These are phyloP conservation scores for Sylvia borin DNA, from an alignment of 2,797 vertebrate species.

Conservation along the genomic window DNA sequence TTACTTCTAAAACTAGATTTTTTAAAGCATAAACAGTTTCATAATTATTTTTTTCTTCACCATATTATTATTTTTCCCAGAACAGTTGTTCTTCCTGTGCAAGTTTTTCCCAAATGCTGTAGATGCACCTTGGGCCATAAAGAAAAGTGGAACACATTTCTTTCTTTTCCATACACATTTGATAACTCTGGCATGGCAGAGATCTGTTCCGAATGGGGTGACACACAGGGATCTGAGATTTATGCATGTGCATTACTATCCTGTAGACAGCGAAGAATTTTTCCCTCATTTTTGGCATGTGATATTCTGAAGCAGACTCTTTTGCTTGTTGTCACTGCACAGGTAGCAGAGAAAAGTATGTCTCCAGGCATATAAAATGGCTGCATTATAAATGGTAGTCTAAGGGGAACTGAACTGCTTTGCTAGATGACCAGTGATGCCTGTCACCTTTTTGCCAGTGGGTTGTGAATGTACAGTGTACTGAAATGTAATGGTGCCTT, in stretches of 20 bases:
- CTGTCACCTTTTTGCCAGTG: slow-evolving; percentile 4
- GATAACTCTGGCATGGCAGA: not conserved
- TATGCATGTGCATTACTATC: not conserved
- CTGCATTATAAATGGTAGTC: slow-evolving; percentile 3
- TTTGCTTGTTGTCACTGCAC: not conserved
- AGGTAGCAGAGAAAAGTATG: slow-evolving; percentile 7
- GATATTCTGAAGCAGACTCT: not conserved
- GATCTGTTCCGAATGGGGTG: not conserved
- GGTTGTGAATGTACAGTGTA: not conserved
- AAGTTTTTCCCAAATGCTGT: not conserved
- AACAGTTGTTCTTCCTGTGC: not conserved
- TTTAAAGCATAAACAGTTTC: not conserved
- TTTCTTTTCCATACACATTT: not conserved
- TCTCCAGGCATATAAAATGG: not conserved
- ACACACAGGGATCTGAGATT: not conserved
- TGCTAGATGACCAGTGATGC: slow-evolving; percentile 43
- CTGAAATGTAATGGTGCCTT: not conserved
- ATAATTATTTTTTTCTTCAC: not conserved
- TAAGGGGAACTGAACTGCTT: slow-evolving; percentile 10
- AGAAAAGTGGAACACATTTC: not conserved
- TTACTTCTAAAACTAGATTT: not conserved
- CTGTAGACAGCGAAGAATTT: not conserved
- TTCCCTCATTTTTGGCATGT: not conserved
- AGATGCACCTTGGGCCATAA: not conserved
- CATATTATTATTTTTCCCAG: not conserved